Percentiles rank a stretch among this genome's conserved stretches.
These are phyloP conservation scores for Heliconius melpomene DNA, from an alignment of 1,140 invertebrate genomes.

Conservation along the genomic window DNA sequence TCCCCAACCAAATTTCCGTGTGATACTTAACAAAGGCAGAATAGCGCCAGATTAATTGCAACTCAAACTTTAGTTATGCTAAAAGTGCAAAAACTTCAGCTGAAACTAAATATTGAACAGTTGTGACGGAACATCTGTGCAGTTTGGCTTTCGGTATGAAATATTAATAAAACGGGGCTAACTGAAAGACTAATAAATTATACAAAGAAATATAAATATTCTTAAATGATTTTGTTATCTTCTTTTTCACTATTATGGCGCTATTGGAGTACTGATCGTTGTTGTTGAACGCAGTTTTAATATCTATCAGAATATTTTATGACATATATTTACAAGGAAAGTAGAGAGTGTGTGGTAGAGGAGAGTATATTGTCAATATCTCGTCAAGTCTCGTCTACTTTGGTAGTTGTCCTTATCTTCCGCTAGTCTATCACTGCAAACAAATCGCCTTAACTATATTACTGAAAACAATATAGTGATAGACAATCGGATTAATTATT, in stretches of 20 bases:
- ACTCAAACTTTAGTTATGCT: conserved; percentile 23
- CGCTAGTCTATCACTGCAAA: too few relatives aligned
- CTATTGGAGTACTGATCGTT: neutral
- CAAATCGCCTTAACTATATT: too few relatives aligned
- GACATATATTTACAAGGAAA: too few relatives aligned
- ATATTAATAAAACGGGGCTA: conserved; percentile 20
- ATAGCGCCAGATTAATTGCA: conserved; percentile 33
- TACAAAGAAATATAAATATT: neutral
- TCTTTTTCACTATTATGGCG: neutral
- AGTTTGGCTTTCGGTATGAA: conserved; percentile 24
- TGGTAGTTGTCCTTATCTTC: too few relatives aligned
- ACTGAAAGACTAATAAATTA: neutral
- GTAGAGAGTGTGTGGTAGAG: too few relatives aligned
- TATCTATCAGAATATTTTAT: too few relatives aligned
- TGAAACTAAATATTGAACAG: conserved; percentile 36
- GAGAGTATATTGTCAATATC: too few relatives aligned
- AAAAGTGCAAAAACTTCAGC: conserved; percentile 33
- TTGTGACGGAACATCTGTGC: conserved; percentile 33
- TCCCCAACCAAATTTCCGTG: neutral
- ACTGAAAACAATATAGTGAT: too few relatives aligned
- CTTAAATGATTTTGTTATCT: neutral
- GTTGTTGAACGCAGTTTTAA: too few relatives aligned
- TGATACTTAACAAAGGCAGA: conserved; percentile 27
- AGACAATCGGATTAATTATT: too few relatives aligned
- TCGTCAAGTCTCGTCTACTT: too few relatives aligned